A percentile compares a stretch with the other conserved stretches of the same genome.
Conservation (phyloP, 2,797 vertebrate genomes). For the Cygnus olor region DNA sequence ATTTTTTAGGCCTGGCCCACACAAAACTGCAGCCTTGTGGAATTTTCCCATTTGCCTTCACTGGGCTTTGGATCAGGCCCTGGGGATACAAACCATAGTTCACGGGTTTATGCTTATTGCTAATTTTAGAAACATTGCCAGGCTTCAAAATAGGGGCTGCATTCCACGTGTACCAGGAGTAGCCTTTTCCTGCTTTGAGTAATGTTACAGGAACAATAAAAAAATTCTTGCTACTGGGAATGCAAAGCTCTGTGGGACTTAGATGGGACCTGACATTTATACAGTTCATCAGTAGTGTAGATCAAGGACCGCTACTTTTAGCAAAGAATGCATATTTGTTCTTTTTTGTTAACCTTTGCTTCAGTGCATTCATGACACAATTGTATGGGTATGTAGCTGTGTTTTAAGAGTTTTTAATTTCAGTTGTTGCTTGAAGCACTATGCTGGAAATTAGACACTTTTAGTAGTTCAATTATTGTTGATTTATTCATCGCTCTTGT, state of each 20-base stretch:
- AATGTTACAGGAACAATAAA: slow-evolving; percentile 32
- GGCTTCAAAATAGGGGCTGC: background rate
- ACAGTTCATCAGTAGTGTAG: slow-evolving; percentile 33
- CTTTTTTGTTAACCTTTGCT: slow-evolving; percentile 73
- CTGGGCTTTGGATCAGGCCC: background rate
- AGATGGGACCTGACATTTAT: slow-evolving; percentile 31
- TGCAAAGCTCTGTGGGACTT: background rate
- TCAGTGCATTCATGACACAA: slow-evolving; percentile 69
- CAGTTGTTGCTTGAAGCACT: slow-evolving; percentile 72
- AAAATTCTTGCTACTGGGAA: slow-evolving; percentile 10
- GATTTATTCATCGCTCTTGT: slow-evolving; percentile 69
- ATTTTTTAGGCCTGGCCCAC: background rate
- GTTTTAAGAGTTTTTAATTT: slow-evolving; percentile 76
- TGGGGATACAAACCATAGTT: slow-evolving; percentile 8
- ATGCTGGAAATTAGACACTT: slow-evolving; percentile 73
- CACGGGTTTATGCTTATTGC: slow-evolving; percentile 2
- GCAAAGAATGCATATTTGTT: slow-evolving; percentile 50
- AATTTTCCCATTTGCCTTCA: slow-evolving; percentile 13
- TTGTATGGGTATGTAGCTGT: slow-evolving; percentile 60
- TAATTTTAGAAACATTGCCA: slow-evolving; percentile 14
- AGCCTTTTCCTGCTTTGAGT: slow-evolving; percentile 36
- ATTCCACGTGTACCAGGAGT: background rate
- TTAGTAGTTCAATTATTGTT: slow-evolving; percentile 76
- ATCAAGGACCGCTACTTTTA: slow-evolving; percentile 22
- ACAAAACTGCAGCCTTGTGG: background rate